Evolutionary conservation across 2,888 invertebrate genomes (phyloP).

Genomic region (Heliconius hortense): DNA sequence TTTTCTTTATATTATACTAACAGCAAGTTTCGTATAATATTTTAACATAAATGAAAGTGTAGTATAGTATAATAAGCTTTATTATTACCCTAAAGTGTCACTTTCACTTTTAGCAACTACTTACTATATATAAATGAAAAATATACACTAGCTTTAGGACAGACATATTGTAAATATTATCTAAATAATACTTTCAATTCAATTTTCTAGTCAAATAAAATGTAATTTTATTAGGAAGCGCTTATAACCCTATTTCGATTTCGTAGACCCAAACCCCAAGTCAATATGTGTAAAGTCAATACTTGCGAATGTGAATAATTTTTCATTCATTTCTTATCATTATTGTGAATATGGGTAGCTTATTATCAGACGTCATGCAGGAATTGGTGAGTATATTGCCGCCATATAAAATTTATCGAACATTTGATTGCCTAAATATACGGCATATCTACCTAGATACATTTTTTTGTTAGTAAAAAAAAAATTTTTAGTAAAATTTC

Average conservation of each 20-base stretch:
- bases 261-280: constrained; percentile 65
- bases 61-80: neutral
- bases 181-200: neutral
- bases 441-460: too few species aligned
- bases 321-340: constrained; percentile 71
- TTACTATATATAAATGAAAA: neutral
- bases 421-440: neutral
- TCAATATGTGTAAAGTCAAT: constrained; percentile 71
- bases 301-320: constrained; percentile 73
- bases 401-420: neutral
- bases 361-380: constrained; percentile 48
- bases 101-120: too few species aligned
- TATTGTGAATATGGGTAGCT: constrained; percentile 58
- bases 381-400: constrained; percentile 21
- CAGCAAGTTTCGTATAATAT: neutral
- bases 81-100: too few species aligned
- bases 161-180: neutral
- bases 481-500: too few species aligned
- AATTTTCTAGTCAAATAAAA: neutral
- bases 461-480: too few species aligned
- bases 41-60: neutral
- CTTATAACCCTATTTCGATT: constrained; percentile 59
- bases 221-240: neutral
- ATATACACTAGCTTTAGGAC: neutral
- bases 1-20: too few species aligned